Conservation (phyloP, 2,888 invertebrate species). For the Augiades crinisus region DNA sequence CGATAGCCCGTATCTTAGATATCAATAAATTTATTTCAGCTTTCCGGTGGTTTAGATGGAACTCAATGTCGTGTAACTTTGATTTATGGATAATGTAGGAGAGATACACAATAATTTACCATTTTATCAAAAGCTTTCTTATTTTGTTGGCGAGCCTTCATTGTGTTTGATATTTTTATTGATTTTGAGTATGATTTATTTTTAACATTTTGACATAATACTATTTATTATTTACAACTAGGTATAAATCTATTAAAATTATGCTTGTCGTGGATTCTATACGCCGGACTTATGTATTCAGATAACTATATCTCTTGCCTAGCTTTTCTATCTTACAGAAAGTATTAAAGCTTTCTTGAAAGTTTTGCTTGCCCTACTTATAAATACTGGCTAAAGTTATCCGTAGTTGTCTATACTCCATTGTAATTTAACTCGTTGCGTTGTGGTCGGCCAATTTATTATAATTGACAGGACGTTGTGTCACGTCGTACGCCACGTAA, state of each 20-base stretch:
- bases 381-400: neutral
- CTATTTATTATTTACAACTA: no score
- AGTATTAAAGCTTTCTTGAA: conserved; percentile 5
- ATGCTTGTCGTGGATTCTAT: no score
- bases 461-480: conserved; percentile 18
- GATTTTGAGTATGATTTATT: no score
- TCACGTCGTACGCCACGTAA: conserved; percentile 14
- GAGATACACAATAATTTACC: no score
- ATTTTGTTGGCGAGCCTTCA: no score
- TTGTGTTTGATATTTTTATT: no score
- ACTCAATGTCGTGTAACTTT: conserved; percentile 5
- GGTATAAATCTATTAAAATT: no score
- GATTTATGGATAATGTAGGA: conserved; percentile 2
- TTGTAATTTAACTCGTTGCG: conserved; percentile 11
- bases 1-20: conserved; percentile 7
- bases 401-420: conserved; percentile 5
- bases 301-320: no score
- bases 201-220: no score
- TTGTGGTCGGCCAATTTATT: conserved; percentile 17
- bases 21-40: conserved; percentile 19
- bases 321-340: neutral
- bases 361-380: conserved; percentile 3
- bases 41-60: conserved; percentile 5
- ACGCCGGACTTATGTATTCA: no score
- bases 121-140: no score